Base-by-base conservation (phyloP, 2,113 vertebrate species). In the Indicator maculatus region DNA sequence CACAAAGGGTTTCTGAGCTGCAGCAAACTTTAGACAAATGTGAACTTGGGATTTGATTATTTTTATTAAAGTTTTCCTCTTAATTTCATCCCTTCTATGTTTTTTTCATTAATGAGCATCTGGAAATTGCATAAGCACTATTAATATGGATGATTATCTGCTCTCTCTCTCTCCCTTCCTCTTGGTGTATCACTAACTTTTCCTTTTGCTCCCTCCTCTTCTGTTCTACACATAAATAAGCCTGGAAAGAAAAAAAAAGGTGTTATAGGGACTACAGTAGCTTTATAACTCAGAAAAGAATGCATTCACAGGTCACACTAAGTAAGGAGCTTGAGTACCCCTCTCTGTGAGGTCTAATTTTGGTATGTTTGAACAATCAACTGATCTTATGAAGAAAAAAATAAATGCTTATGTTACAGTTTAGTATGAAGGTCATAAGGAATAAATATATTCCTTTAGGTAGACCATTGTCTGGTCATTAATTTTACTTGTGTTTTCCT, bases 371-470 rank as follows among this genome's bases (percentile, higher is more conserved):
- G 67, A 92, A 83, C 30, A 44, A 74, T 81, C 4, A 0, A n/a
- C 56, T 60, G 74, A 83, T 86, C n/a, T 83, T 77, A 80, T 60
- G 0, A 14, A 13, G 23, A n/a, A 93, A 85, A 86, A 86, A 94
- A 84, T 26, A 92, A 85, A 86, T 44, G 79, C 60, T 89, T 78
- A 45, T 65, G 53, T 78, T 88, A 58, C 60, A 83, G 52, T 86
- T 93, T 67, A 83, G 26, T 56, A 61, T 50, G 58, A 93, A 81
- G 61, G 66, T 75, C 11, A 1, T 27, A 30, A 86, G 72, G 38
- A 88, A 88, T 93, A 95, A 91, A 88, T 91, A 67, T 47, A 93
- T 81, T 90, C 58, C 53, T 94, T 93, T 75, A 86, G 61, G 72
- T 65, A 88, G 55, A 70, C 61, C 18, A 61, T 20, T 81, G 69